Base-by-base conservation (phyloP, 2,113 vertebrate species). In the Myocastor coypus region DNA sequence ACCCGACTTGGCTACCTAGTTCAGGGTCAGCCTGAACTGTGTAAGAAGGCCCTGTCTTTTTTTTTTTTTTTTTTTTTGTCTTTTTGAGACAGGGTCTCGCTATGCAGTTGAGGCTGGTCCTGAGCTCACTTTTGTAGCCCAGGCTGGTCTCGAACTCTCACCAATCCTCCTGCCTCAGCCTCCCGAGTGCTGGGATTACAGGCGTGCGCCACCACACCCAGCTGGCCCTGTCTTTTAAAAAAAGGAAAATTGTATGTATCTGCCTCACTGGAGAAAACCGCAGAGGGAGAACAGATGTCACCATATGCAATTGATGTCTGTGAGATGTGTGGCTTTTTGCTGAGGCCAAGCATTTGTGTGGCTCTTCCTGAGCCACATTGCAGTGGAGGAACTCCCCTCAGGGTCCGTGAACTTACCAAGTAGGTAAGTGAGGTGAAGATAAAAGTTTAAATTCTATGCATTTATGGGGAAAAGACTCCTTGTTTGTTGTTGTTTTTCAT, bases 251-350 rank as follows among this genome's bases (percentile, higher is more conserved):
- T 71, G 19, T 71, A 3, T 32, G 20, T 91, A 13, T 68, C 84
- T 93, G 46, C 91, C 14, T 77, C 66, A 80, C 0, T 94, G 52
- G 85, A 80, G 87, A 87, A 96, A 96, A 69, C 20, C 52, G 37
- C 92, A 93, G 32, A 91, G 26, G 80, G 28, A 86, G 40, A 85
- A 80, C 13, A 80, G 32, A 1, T 81, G 17, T 95, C 26, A 52
- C 11, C 83, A 40, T 59, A 61, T 78, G 24, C 40, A n/a, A 68
- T 69, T 52, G 91, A 34, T 42, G 82, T 83, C 40, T 30, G 42
- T 57, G 84, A 63, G 77, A 17, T 66, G 1, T 84, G 9, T 69
- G 57, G 5, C 59, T 28, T 73, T n/a, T 66, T 22, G 28, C 68
- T 46, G 75, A 55, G 75, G 52, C 26, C n/a, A 26, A 69, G 22